These are phyloP conservation scores for Flexamia atlantica DNA, from an alignment of 2,888 invertebrate genomes.

Conservation along the genomic window DNA sequence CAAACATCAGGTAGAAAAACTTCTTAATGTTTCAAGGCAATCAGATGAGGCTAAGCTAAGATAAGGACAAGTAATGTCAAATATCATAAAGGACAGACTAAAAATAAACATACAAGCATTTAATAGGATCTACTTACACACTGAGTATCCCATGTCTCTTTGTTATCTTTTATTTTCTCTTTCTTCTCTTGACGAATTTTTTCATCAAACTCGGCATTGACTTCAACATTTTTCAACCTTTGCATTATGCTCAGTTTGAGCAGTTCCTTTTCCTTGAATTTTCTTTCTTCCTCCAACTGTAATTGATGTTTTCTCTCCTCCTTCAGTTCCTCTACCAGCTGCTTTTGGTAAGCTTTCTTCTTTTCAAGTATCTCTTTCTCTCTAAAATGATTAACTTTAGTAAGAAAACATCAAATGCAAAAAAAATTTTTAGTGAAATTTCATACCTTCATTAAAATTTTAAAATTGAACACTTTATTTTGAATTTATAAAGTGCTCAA, in stretches of 20 bases:
- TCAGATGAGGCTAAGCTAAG: too few species aligned
- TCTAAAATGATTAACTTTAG: constrained; percentile 70
- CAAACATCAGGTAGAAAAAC: too few species aligned
- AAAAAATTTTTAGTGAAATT: too few species aligned
- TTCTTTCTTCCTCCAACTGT: constrained; percentile 73
- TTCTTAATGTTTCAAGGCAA: too few species aligned
- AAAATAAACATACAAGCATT: too few species aligned
- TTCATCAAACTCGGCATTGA: constrained; percentile 75
- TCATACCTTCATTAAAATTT: too few species aligned
- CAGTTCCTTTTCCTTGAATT: constrained; percentile 73
- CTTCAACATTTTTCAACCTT: constrained; percentile 78
- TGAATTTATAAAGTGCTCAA: too few species aligned
- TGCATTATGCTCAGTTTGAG: constrained; percentile 79
- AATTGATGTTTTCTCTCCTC: constrained; percentile 72
- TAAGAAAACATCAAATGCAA: too few species aligned
- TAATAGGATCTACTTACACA: constrained; percentile 76
- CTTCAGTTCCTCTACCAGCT: constrained; percentile 70
- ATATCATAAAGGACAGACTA: too few species aligned
- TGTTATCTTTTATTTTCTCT: constrained; percentile 75
- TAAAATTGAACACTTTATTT: too few species aligned
- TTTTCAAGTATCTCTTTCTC: constrained; percentile 73
- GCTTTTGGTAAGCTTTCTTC: constrained; percentile 72
- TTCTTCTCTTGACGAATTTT: constrained; percentile 74
- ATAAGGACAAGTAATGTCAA: too few species aligned
- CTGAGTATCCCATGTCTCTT: constrained; percentile 75